Evolutionary conservation across 2,797 vertebrate species (phyloP), one percentile per base, ranked within the genome.

Genomic region (Anabas testudineus): DNA sequence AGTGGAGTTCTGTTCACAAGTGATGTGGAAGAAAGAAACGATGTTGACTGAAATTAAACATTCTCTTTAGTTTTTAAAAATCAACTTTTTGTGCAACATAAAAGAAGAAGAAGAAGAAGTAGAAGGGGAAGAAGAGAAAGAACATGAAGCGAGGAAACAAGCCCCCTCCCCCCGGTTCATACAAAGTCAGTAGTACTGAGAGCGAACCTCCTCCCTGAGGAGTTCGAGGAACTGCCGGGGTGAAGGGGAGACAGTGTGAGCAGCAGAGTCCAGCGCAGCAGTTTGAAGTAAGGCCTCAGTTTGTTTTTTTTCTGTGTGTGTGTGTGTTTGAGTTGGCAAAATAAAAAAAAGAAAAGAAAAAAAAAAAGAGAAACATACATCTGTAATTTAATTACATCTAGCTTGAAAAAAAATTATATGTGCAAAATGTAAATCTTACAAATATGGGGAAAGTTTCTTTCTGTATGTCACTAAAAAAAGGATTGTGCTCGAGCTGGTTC

Each of bases 141-240:
- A 85, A 83, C 92, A 93, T 91, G 92, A 93, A 88, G 64, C 37
- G 39, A 78, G 88, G 90, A 91, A 89, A 92, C 86, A 82, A 90
- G 81, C 67, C 60, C 91, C 91, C 83, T 67, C 83, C 91, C 83
- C 67, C 83, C 68, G 85, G 81, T 87, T 94, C 95, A 94, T 93
- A 96, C 92, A 96, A 92, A 95, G 93, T 98, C 97, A 99, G 97
- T 98, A 99, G 97, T 98, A 97, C 95, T 94, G 93, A 88, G 87
- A 79, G 91, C 74, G 81, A 67, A 70, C 78, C 59, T 82, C 60
- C 86, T 80, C 85, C 72, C 73, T 47, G 67, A 70, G 75, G 76
- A 63, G 72, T 42, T 24, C 3, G 56, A 64, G 67, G 76, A 86
- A 79, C n/a, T n/a, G 62, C 56, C 75, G 84, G 92, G 81, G 81